These are phyloP conservation scores for Leptopilina drosophilae DNA, from an alignment of 2,888 invertebrate species.

Conservation along the genomic window DNA sequence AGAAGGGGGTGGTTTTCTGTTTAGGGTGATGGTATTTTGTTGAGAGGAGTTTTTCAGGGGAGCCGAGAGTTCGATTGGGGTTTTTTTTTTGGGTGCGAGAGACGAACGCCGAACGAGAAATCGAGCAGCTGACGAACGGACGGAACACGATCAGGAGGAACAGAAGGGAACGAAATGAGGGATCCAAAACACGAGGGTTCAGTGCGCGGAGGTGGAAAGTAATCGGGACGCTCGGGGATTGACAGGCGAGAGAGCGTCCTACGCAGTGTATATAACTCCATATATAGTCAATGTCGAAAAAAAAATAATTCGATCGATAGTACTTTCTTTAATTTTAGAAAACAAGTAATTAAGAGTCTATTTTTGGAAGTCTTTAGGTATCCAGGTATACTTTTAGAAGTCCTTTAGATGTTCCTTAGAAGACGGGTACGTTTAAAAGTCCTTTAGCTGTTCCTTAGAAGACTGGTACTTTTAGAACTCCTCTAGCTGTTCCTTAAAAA, in stretches of 20 bases:
- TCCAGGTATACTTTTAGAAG: too few species aligned
- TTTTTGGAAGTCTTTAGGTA: too few species aligned
- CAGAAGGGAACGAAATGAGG: conserved; percentile 62
- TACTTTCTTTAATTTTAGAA: neutral
- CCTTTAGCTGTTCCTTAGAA: too few species aligned
- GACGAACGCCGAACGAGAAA: conserved; percentile 72
- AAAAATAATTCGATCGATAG: conserved; percentile 46
- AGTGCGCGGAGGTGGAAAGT: conserved; percentile 81
- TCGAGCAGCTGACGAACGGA: conserved; percentile 72
- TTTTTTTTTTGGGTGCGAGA: conserved; percentile 38
- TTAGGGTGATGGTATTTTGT: conserved; percentile 50
- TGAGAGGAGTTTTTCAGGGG: conserved; percentile 15
- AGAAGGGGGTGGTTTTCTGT: conserved; percentile 44
- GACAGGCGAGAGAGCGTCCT: conserved; percentile 55
- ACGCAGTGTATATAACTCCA: conserved; percentile 48
- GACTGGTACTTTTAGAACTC: too few species aligned
- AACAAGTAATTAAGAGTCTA: too few species aligned
- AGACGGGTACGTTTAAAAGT: too few species aligned
- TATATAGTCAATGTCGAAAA: conserved; percentile 49
- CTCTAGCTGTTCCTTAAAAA: too few species aligned
- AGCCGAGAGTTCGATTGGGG: too few species aligned
- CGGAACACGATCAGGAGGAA: conserved; percentile 58
- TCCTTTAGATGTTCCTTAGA: too few species aligned
- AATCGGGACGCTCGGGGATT: conserved; percentile 74
- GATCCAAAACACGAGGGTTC: conserved; percentile 75